phyloP scores from a whole-genome alignment of 2,113 vertebrate species.

The Equus przewalskii region DNA sequence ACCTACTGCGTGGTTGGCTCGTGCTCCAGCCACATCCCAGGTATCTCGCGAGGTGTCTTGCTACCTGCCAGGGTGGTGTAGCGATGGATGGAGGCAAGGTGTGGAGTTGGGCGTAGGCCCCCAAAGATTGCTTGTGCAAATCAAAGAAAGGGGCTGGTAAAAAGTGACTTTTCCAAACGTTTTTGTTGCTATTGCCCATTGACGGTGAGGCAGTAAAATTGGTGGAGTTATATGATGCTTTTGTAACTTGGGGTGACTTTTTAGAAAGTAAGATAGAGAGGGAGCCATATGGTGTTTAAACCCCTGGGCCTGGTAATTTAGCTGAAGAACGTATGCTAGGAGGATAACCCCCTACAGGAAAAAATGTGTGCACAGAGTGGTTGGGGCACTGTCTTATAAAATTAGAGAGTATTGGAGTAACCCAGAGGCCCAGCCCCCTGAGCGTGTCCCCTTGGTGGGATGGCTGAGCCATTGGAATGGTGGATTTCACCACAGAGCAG shows the following conservation, averaged over 20 bases:
- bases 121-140: fast-evolving
- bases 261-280: background rate
- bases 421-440: background rate
- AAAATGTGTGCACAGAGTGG: fast-evolving
- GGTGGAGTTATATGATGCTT: fast-evolving
- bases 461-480: too few relatives aligned
- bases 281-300: fast-evolving
- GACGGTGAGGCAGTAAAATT: background rate
- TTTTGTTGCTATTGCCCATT: background rate
- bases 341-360: background rate
- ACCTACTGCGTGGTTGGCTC: background rate
- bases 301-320: background rate
- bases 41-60: too few relatives aligned
- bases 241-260: background rate
- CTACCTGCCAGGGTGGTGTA: fast-evolving
- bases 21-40: fast-evolving
- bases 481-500: background rate
- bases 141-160: background rate
- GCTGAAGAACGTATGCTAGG: fast-evolving
- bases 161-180: background rate
- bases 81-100: background rate
- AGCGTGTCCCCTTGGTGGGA: fast-evolving
- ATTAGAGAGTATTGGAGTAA: background rate
- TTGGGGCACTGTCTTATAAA: background rate
- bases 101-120: fast-evolving